phyloP scores from a whole-genome alignment of 1,140 invertebrate genomes.

The Drosophila bocki region DNA sequence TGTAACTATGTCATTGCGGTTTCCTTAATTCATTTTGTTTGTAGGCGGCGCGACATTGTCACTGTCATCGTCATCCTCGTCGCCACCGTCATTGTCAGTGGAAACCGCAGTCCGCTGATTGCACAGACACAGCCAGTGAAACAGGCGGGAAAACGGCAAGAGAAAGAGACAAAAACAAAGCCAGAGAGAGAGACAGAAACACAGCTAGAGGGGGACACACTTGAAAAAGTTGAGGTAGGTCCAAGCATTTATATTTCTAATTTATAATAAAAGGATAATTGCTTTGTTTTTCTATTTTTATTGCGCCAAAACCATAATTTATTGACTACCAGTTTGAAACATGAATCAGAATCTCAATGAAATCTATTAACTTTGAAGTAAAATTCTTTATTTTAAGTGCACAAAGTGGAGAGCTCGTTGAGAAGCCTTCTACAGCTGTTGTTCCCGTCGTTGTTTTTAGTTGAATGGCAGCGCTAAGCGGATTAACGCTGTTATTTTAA shows the following conservation, averaged over 20 bases:
- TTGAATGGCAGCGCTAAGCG: constrained; percentile 76
- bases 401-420: constrained; percentile 20
- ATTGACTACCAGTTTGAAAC: too few relatives aligned
- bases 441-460: constrained; percentile 68
- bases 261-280: too few relatives aligned
- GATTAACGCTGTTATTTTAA: constrained; percentile 84
- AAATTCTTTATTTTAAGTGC: not conserved
- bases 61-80: constrained; percentile 64
- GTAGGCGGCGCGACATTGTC: constrained; percentile 62
- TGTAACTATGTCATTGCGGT: constrained; percentile 82
- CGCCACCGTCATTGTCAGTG: constrained; percentile 39
- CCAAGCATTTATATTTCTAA: too few relatives aligned
- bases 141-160: constrained; percentile 1
- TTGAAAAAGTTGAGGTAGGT: not conserved
- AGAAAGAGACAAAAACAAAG: constrained; percentile 5
- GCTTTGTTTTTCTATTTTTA: too few relatives aligned
- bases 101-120: constrained; percentile 62
- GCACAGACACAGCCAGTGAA: constrained; percentile 14
- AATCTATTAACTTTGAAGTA: not conserved
- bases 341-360: not conserved
- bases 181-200: constrained; percentile 13
- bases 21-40: constrained; percentile 84
- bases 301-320: too few relatives aligned
- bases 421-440: constrained; percentile 40
- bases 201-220: constrained; percentile 1